Evolutionary conservation across 2,888 invertebrate genomes (phyloP), one percentile per base, ranked within the genome.

Genomic region (Heteropelma amictum): DNA sequence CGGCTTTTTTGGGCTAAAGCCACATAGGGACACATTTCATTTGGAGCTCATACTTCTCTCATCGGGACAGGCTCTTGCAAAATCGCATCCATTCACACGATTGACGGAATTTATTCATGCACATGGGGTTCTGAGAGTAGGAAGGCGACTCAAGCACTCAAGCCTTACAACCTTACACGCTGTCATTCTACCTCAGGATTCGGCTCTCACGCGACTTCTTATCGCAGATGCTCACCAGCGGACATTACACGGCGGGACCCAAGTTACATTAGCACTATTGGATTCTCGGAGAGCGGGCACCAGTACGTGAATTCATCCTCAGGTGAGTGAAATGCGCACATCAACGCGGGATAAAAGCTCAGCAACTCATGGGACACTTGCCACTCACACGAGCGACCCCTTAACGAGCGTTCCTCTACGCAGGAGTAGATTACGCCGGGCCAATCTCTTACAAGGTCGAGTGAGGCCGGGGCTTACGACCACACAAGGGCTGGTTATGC

Each of bases 331-430:
- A 6, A 65, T n/a, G 14, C 51, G 1, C 17, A 3, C 61, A 70
- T 3, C 30, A 40, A 2, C 35, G 70, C 2, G 72, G 42, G 1
- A 14, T 10, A 0, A 35, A 28, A 8, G 56, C 76, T 7, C 69
- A 72, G 1, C 76, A 70, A 30, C 65, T 72, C 10, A 76, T 72
- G 72, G 76, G 60, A 4, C 60, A 72, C 14, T 49, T 69, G 4
- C 71, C 71, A 7, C 2, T 17, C 12, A 0, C 42, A 30, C 26
- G 67, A 8, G 47, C 61, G 19, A 61, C 71, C 0, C 65, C 64
- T 7, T 38, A 45, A 23, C 38, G 58, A 1, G 33, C 65, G 2
- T 70, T 70, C 21, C 2, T 14, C 0, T 35, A 8, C 7, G 42
- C 60, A 0, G 63, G 56, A n/a, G n/a, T n/a, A n/a, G n/a, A n/a